Base-by-base conservation (phyloP, 2,888 invertebrate genomes). In the Eupithecia insigniata region DNA sequence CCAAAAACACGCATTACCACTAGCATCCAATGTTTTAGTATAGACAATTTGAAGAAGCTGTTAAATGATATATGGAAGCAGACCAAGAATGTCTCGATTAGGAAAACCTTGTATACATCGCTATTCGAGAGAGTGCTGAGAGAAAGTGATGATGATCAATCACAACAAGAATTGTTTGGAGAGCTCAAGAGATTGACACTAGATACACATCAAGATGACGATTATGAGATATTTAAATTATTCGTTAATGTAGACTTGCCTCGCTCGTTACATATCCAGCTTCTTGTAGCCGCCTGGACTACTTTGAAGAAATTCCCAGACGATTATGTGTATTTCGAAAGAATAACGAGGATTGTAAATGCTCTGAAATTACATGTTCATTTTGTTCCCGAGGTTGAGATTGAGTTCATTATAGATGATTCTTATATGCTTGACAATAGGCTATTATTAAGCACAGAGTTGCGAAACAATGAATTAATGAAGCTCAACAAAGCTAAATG, bases 1-100 rank as follows among this genome's bases (percentile, higher is more conserved):
- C 34, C 90, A 89, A 71, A 90, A 90, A 73, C 88, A 89, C 66
- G 89, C 86, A 5, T 67, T 91, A 61, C 83, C 88, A 1, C 76
- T 89, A 18, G 90, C 90, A 2, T 90, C 90, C 71, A 71, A 71
- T 84, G 83, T 75, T 89, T 85, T 62, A 81, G 77, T 58, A 66
- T 76, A n/a, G 83, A 84, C 55, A 82, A 82, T 71, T 78, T 90
- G 43, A 83, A 79, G 46, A 77, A 73, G 28, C 71, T 87, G 1
- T 73, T 88, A 43, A 67, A 72, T 18, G 72, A 79, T 16, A 76
- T 83, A 66, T 90, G 90, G 90, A 82, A 81, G 14, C 84, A 81
- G 43, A 85, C 85, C 0, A 85, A 86, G 76, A 89, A 89, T 77
- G 80, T 87, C 6, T 85, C 89, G 4, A 67, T 90, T 6, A 82